These are phyloP conservation scores for Salmo trutta DNA, from an alignment of 2,797 vertebrate species.

Conservation along the genomic window DNA sequence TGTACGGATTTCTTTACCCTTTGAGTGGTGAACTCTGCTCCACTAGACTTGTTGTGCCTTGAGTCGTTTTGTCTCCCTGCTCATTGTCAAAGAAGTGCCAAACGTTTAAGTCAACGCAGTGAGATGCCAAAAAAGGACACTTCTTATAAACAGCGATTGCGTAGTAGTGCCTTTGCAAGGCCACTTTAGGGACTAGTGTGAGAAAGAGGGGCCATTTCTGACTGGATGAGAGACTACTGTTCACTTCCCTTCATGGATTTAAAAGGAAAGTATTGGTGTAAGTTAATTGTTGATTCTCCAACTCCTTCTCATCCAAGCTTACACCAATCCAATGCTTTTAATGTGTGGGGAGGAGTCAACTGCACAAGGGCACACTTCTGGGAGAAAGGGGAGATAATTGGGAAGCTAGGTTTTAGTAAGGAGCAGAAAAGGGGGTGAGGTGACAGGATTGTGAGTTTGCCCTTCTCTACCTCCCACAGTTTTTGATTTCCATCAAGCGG, in stretches of 20 bases:
- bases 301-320: background rate
- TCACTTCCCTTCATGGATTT: too few species aligned
- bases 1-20: background rate
- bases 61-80: background rate
- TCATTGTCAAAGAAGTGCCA: background rate
- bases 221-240: too few species aligned
- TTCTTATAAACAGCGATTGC: background rate
- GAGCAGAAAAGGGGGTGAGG: background rate
- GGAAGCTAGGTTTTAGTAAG: background rate
- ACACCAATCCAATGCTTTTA: background rate
- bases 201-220: background rate
- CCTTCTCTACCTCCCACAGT: conserved; percentile 79
- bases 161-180: background rate
- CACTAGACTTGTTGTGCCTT: background rate
- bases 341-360: background rate
- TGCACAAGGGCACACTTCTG: background rate
- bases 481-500: conserved; percentile 99
- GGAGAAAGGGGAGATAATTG: background rate
- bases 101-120: background rate
- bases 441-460: conserved; percentile 60
- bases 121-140: background rate
- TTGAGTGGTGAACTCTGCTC: background rate
- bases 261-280: too few species aligned
- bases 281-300: too few species aligned
- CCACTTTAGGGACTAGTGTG: background rate